These are phyloP conservation scores for Nothura maculosa DNA, from an alignment of 2,797 vertebrate genomes.

Conservation along the genomic window DNA sequence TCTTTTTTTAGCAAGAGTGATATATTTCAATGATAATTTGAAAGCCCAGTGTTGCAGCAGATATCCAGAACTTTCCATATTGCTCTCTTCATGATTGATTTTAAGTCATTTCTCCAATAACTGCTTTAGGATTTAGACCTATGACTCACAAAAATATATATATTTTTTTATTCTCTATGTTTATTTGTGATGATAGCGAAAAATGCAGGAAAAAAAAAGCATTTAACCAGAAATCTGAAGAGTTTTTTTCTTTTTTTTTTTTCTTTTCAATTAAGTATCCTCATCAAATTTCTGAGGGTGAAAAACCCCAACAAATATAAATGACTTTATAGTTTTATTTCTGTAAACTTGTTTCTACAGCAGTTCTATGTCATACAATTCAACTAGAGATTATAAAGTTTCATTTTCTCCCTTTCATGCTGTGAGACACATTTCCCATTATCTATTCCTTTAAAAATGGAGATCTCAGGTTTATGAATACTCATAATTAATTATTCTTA, in stretches of 20 bases:
- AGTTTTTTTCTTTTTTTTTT: background rate
- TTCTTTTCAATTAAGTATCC: background rate
- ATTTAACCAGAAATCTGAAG: background rate
- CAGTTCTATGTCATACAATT: background rate
- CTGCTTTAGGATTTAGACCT: background rate
- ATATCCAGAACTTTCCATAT: background rate
- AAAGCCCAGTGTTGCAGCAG: background rate
- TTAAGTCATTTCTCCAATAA: background rate
- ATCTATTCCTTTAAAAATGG: background rate
- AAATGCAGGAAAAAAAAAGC: background rate
- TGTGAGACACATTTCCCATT: background rate
- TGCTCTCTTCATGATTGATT: background rate
- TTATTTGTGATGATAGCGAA: background rate
- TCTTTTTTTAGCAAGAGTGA: background rate
- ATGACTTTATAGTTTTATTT: no score
- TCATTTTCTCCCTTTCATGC: background rate
- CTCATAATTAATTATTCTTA: background rate
- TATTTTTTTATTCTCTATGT: background rate
- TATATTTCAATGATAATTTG: background rate
- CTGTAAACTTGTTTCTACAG: background rate
- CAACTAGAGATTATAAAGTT: background rate
- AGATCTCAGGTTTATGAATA: background rate
- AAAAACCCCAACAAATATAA: background rate
- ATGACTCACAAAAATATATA: rapidly evolving
- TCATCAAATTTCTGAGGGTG: background rate